Evolutionary conservation across 2,888 invertebrate genomes (phyloP).

Genomic region (Drosophila limbata): DNA sequence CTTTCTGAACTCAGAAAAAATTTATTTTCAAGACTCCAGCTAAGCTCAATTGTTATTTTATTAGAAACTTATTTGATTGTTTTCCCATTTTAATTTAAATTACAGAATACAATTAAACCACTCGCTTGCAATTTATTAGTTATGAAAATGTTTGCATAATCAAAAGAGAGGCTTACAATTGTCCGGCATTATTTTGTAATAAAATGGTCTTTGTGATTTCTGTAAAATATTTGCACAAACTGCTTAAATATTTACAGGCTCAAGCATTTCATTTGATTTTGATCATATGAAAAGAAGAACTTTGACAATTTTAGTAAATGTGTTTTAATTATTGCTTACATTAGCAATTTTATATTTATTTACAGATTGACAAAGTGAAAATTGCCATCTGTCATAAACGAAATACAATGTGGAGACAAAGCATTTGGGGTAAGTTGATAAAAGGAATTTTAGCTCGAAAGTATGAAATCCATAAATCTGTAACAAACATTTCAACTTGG

Average conservation of each 20-base stretch:
- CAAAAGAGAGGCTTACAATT: conserved; percentile 1
- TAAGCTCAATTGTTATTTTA: neutral
- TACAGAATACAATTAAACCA: neutral
- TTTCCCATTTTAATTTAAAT: neutral
- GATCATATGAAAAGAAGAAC: conserved; percentile 11
- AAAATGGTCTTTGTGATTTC: conserved; percentile 26
- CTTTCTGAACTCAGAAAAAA: no score
- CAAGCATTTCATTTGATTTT: conserved; percentile 26
- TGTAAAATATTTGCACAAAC: conserved; percentile 27
- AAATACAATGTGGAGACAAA: neutral
- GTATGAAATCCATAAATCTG: conserved; percentile 11
- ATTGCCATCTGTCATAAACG: conserved; percentile 27
- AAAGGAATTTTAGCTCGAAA: conserved; percentile 3
- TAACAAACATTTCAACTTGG: conserved; percentile 34
- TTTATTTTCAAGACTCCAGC: no score
- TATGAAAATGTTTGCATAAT: neutral
- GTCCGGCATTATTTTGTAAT: conserved; percentile 12
- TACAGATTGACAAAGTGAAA: conserved; percentile 49
- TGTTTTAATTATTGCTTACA: conserved; percentile 51
- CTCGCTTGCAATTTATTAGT: no score
- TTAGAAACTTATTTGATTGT: neutral
- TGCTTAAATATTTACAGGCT: conserved; percentile 23
- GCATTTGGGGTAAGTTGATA: conserved; percentile 57
- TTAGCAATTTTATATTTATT: conserved; percentile 47
- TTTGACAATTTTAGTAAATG: conserved; percentile 24